These are phyloP conservation scores for Danionella dracula DNA, from an alignment of 2,797 vertebrate species.

Conservation along the genomic window DNA sequence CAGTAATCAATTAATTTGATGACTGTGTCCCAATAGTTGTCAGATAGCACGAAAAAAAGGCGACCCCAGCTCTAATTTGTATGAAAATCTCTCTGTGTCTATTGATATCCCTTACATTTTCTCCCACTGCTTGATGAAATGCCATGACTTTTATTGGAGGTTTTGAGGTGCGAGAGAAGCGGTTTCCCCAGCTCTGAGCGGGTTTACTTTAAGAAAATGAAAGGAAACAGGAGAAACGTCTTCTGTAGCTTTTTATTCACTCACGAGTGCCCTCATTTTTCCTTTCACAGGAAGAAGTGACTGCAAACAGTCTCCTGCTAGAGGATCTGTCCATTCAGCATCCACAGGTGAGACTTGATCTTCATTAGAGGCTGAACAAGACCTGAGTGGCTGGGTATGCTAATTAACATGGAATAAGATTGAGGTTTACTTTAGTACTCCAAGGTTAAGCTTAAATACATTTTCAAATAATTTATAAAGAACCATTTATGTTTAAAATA, in stretches of 20 bases:
- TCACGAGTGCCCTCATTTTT: slow-evolving; percentile 39
- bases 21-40: no score
- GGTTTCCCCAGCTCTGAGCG: background rate
- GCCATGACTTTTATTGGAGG: slow-evolving; percentile 20
- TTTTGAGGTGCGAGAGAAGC: slow-evolving; percentile 19
- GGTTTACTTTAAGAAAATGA: slow-evolving; percentile 3
- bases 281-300: slow-evolving; percentile 70
- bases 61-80: slow-evolving; percentile 4
- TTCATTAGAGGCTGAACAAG: no score
- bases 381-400: no score
- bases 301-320: slow-evolving; percentile 72
- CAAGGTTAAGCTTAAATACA: no score
- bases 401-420: no score
- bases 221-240: slow-evolving; percentile 11
- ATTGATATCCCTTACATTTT: background rate
- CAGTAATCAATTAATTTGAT: no score
- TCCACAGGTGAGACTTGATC: slow-evolving; percentile 69
- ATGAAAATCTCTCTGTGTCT: background rate
- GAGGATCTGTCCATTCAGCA: slow-evolving; percentile 79
- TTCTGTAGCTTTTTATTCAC: background rate
- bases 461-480: no score
- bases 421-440: no score
- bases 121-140: slow-evolving; percentile 22
- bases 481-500: no score
- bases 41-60: slow-evolving; percentile 7